These are phyloP conservation scores for Paralinhomoeus sp. DNA, from an alignment of 2,888 invertebrate genomes.

Conservation along the genomic window DNA sequence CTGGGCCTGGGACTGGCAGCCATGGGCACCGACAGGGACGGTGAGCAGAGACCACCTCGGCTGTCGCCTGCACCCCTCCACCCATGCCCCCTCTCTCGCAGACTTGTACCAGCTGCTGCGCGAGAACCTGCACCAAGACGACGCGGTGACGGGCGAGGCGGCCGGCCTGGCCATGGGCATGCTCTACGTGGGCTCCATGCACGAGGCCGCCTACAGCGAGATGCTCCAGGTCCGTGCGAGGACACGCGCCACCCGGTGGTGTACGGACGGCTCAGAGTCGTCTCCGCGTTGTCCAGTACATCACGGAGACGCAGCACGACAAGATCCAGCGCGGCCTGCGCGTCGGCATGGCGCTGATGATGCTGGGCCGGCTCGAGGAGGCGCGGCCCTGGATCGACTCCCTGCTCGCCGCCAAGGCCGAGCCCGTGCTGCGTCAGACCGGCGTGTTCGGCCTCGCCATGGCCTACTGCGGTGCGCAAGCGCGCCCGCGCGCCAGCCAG, in stretches of 20 bases:
- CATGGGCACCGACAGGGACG: slow-evolving; percentile 71
- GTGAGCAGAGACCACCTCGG: slow-evolving; percentile 8
- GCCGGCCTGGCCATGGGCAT: slow-evolving; percentile 97
- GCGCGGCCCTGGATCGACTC: slow-evolving; percentile 77
- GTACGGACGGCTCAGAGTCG: too few relatives aligned
- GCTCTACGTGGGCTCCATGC: slow-evolving; percentile 90
- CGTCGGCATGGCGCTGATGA: slow-evolving; percentile 79
- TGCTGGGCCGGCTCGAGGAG: slow-evolving; percentile 88
- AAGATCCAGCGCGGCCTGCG: slow-evolving; percentile 90
- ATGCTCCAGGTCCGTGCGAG: slow-evolving; percentile 52
- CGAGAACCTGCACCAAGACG: slow-evolving; percentile 87
- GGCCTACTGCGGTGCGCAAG: slow-evolving; percentile 11
- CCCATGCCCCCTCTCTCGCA: slow-evolving; percentile 21
- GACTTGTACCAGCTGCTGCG: slow-evolving; percentile 90
- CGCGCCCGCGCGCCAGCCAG: neutral
- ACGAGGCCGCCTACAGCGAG: slow-evolving; percentile 63
- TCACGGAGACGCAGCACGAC: slow-evolving; percentile 88
- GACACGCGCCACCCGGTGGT: too few relatives aligned
- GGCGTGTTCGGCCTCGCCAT: slow-evolving; percentile 85
- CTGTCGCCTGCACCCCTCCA: too few relatives aligned
- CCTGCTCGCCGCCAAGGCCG: slow-evolving; percentile 14
- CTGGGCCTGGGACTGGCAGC: slow-evolving; percentile 87
- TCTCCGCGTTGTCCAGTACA: slow-evolving; percentile 40
- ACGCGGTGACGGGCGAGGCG: slow-evolving; percentile 94
- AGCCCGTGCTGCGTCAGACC: slow-evolving; percentile 37